Base-by-base conservation (phyloP, 2,797 vertebrate species). In the Melanitta fusca region DNA sequence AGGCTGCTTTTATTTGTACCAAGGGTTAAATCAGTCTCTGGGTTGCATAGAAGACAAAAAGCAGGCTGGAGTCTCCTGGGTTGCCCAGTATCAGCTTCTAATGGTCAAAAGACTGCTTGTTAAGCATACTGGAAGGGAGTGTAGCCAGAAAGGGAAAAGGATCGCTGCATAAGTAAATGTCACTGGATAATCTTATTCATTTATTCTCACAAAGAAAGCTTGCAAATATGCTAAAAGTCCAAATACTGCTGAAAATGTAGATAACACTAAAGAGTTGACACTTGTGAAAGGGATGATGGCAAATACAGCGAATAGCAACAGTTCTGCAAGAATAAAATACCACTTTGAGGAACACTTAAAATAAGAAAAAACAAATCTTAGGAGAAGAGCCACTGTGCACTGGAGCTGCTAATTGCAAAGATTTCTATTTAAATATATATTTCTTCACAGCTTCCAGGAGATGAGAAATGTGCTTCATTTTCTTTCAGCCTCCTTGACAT, bases 371-470 rank as follows among this genome's bases (percentile, higher is more conserved):
- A 9, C 12, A 30, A 14, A 17, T 80, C 53, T 69, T 82, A 14
- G 18, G 80, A 56, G 34, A 80, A 80, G 5, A 81, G 18, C 9
- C 25, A 54, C 38, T 54, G 22, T 64, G 57, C 56, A 22, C 57
- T 82, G 34, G 21, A 70, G 18, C 21, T 93, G 71, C 24, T 87
- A 90, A 92, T 81, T 81, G 58, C 45, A 68, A 80, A 25, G n/a
- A 54, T 73, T 90, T 91, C 69, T 82, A 62, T 85, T 96, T 91
- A 92, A 87, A 94, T 80, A 73, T 28, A 54, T 47, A 27, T 65
- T 80, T 41, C 85, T 57, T 53, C 17, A 4, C 8, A 80, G 20
- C 24, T 88, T 82, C 54, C 20, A 77, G 85, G 69, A 94, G 6
- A 6, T 58, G 13, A 88, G 58, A 94, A 88, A 61, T 1, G 0